Evolutionary conservation across 1,140 invertebrate genomes (phyloP).

Genomic region (Drosophila truncata): DNA sequence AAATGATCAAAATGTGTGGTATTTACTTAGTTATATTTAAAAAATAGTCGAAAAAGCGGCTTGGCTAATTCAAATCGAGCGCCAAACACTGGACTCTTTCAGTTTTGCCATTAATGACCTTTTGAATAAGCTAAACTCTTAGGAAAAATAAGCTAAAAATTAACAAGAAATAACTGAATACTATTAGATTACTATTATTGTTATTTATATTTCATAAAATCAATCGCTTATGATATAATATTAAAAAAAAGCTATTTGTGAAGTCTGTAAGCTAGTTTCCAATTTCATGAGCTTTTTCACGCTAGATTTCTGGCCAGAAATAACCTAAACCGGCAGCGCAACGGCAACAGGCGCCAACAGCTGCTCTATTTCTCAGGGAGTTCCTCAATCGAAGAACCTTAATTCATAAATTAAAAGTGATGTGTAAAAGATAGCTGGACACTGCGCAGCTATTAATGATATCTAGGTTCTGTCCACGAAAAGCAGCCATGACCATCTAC

Average conservation of each 20-base stretch:
- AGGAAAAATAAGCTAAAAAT: not conserved
- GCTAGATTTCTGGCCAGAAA: not conserved
- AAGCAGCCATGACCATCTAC: slow-evolving; percentile 55
- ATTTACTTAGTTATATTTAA: too few relatives aligned
- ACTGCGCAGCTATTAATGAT: slow-evolving; percentile 12
- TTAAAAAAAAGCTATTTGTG: not conserved
- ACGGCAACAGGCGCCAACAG: slow-evolving; percentile 29
- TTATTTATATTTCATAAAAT: too few relatives aligned
- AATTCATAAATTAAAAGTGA: slow-evolving; percentile 51
- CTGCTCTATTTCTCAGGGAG: slow-evolving; percentile 37
- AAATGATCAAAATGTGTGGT: slow-evolving; percentile 21
- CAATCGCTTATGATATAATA: not conserved
- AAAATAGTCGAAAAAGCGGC: not conserved
- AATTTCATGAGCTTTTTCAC: not conserved
- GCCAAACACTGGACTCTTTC: slow-evolving; percentile 1
- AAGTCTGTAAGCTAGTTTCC: not conserved
- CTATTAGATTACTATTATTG: too few relatives aligned
- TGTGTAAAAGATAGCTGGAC: slow-evolving; percentile 27
- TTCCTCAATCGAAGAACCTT: slow-evolving; percentile 28
- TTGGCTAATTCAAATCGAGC: slow-evolving; percentile 9
- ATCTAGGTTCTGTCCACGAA: slow-evolving; percentile 8
- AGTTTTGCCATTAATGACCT: not conserved
- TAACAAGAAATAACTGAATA: not conserved
- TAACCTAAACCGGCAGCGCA: not conserved
- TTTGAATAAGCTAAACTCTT: not conserved